Evolutionary conservation across 2,888 invertebrate species (phyloP).

Genomic region (Protophormia terraenovae): DNA sequence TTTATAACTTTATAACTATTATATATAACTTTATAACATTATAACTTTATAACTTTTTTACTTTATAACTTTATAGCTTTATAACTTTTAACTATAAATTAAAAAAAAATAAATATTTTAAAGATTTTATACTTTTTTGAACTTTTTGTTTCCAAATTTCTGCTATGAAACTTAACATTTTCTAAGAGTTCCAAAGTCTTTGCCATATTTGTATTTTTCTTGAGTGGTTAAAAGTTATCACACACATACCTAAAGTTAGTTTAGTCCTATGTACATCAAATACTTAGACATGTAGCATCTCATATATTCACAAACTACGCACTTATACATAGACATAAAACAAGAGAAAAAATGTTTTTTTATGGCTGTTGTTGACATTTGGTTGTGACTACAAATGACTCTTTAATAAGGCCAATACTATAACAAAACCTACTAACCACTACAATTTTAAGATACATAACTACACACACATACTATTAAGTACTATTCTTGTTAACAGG

Average conservation of each 20-base stretch:
- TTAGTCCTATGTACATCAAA: conserved; percentile 17
- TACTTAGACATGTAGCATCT: conserved; percentile 6
- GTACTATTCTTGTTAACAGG: not conserved
- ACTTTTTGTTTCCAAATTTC: too few species aligned
- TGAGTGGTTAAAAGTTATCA: conserved; percentile 25
- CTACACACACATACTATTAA: not conserved
- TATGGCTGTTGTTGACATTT: conserved; percentile 63
- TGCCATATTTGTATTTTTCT: conserved; percentile 12
- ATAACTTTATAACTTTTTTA: too few species aligned
- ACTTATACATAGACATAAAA: not conserved
- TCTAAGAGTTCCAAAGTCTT: not conserved
- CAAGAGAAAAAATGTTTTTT: conserved; percentile 20
- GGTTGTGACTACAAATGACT: conserved; percentile 63
- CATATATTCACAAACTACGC: not conserved
- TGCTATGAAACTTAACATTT: conserved; percentile 9
- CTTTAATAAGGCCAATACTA: conserved; percentile 48
- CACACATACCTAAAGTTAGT: not conserved
- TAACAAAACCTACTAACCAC: not conserved
- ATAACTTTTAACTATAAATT: too few species aligned
- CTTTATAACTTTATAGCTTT: too few species aligned
- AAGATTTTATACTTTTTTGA: too few species aligned
- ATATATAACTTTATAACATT: too few species aligned
- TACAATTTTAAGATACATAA: not conserved
- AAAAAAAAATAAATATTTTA: too few species aligned
- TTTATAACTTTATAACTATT: too few species aligned